Conservation (phyloP, 1,140 invertebrate species). For the Hypsibius dujardini region DNA sequence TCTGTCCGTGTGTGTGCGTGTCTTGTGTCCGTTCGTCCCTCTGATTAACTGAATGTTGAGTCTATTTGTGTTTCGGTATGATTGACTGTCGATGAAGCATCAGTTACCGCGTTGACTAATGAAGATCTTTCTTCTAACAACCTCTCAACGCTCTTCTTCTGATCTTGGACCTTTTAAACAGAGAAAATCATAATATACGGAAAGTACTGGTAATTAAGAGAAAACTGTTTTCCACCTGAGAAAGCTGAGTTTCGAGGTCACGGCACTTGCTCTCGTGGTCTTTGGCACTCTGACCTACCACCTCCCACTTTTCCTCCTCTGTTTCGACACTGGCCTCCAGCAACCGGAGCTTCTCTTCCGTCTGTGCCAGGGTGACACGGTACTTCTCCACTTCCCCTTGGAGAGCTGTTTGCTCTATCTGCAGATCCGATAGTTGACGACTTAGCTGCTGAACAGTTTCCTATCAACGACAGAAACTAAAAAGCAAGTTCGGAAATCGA, state of each 20-base stretch:
- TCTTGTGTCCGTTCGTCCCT: no score
- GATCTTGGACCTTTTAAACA: not conserved
- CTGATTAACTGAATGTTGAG: no score
- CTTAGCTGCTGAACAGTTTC: no score
- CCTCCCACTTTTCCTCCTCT: constrained; percentile 16
- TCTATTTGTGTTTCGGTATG: no score
- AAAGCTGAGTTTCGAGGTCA: constrained; percentile 8
- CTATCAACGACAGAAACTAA: no score
- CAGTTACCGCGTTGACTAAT: not conserved
- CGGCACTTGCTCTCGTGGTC: not conserved
- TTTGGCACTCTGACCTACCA: not conserved
- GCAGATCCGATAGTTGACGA: no score
- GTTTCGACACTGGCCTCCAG: not conserved
- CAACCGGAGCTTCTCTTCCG: not conserved
- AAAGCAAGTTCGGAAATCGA: no score
- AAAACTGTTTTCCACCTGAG: not conserved
- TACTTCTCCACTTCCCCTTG: no score
- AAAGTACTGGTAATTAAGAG: no score
- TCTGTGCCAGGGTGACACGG: not conserved
- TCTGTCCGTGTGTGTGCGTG: no score
- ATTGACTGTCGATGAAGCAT: not conserved
- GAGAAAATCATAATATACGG: no score
- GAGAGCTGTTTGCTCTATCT: no score
- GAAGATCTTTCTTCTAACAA: not conserved
- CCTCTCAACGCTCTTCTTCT: not conserved